A percentile compares a stretch with the other conserved stretches of the same genome.
These are phyloP conservation scores for Eupithecia centaureata DNA, from an alignment of 2,888 invertebrate genomes.

Conservation along the genomic window DNA sequence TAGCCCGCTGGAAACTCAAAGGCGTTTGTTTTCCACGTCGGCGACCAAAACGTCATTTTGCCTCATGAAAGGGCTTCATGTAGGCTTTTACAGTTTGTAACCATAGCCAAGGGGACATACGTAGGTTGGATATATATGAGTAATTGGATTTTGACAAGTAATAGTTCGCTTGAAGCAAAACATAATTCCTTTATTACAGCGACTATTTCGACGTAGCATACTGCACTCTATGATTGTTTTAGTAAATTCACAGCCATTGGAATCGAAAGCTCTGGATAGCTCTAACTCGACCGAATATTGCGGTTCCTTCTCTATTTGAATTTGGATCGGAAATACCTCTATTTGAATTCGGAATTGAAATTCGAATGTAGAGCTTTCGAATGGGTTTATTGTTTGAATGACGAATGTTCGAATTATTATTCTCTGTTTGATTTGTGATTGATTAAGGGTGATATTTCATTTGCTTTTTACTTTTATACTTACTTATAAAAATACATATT, in stretches of 20 bases:
- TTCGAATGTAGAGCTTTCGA: not conserved
- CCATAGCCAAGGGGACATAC: too few relatives aligned
- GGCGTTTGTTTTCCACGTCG: not conserved
- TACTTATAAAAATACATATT: too few relatives aligned
- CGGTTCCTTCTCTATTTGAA: not conserved
- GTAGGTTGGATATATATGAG: too few relatives aligned
- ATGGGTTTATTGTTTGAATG: constrained; percentile 1
- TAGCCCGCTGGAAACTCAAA: constrained; percentile 3
- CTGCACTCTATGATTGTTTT: not conserved
- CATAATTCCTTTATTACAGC: too few relatives aligned
- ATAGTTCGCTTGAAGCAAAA: too few relatives aligned
- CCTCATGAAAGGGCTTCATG: not conserved
- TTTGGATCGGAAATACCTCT: not conserved
- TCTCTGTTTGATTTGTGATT: not conserved
- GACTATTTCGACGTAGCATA: too few relatives aligned
- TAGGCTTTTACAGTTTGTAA: not conserved
- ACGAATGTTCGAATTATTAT: not conserved
- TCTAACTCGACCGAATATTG: not conserved
- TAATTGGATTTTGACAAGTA: too few relatives aligned
- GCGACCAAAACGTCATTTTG: not conserved
- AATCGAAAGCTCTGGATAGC: not conserved
- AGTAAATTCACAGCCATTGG: constrained; percentile 1
- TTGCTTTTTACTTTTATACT: not conserved
- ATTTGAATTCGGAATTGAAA: constrained; percentile 1
- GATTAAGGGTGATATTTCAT: not conserved